phyloP scores from a whole-genome alignment of 1,140 invertebrate species.

The Calliopsis andreniformis region DNA sequence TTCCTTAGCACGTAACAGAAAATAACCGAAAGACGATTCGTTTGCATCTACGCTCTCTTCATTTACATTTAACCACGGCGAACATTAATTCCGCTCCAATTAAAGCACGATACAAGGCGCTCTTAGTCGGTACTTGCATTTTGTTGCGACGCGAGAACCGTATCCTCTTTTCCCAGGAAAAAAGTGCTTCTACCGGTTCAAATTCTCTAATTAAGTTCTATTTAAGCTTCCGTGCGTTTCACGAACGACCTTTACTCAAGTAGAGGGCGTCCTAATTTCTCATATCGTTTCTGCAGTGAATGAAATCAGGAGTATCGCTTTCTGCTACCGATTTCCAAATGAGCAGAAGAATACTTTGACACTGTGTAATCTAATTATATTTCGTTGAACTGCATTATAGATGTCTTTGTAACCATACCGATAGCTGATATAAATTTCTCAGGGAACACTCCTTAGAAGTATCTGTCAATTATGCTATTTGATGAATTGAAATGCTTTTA shows the following conservation, averaged over 20 bases:
- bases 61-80: conserved; percentile 56
- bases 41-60: conserved; percentile 19
- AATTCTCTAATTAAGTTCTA: conserved; percentile 64
- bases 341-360: too few species aligned
- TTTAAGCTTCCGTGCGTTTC: conserved; percentile 42
- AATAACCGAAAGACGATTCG: conserved; percentile 50
- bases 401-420: too few species aligned
- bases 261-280: conserved; percentile 36
- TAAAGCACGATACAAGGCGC: conserved; percentile 57
- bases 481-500: too few species aligned
- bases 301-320: background rate
- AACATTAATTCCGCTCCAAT: conserved; percentile 65
- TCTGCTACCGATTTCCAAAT: too few species aligned
- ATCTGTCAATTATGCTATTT: too few species aligned
- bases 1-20: conserved; percentile 6
- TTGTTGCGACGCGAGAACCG: conserved; percentile 57
- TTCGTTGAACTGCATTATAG: too few species aligned
- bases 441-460: too few species aligned
- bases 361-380: too few species aligned
- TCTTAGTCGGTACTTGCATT: conserved; percentile 51
- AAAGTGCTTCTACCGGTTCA: conserved; percentile 36
- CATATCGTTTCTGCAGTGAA: background rate
- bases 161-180: conserved; percentile 50
- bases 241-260: conserved; percentile 31
- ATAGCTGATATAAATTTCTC: too few species aligned